These are phyloP conservation scores for Micromesistius poutassou DNA, from an alignment of 2,797 vertebrate genomes.

Conservation along the genomic window DNA sequence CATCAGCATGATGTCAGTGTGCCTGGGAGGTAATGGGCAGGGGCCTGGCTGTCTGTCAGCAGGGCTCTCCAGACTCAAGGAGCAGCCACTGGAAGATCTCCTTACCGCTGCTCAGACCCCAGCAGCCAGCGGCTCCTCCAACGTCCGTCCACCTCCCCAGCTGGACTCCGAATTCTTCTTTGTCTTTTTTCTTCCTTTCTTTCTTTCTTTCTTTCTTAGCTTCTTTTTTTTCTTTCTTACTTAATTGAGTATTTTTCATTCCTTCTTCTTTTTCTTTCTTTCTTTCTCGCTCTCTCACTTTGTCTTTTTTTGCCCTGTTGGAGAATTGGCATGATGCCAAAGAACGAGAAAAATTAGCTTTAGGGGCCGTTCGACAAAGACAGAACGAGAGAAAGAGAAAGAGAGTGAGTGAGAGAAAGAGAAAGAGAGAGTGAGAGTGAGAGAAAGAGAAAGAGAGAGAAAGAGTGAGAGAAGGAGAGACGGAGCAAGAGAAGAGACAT, in stretches of 20 bases:
- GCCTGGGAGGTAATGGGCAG: constrained; percentile 17
- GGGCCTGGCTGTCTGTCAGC: constrained; percentile 17
- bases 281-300: constrained; percentile 28
- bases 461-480: not conserved
- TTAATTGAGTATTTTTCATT: constrained; percentile 21
- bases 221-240: constrained; percentile 33
- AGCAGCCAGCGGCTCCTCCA: constrained; percentile 17
- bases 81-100: constrained; percentile 26
- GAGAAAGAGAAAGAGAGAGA: constrained; percentile 43
- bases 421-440: constrained; percentile 11
- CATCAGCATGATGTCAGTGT: constrained; percentile 17
- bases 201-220: constrained; percentile 30
- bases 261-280: constrained; percentile 26
- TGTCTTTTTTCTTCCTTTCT: constrained; percentile 33
- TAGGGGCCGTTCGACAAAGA: not conserved
- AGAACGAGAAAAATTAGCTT: not conserved
- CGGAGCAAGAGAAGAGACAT: constrained; percentile 23
- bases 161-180: constrained; percentile 14
- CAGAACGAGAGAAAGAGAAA: constrained; percentile 32
- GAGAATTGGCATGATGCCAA: constrained; percentile 41
- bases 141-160: constrained; percentile 11
- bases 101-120: not conserved
- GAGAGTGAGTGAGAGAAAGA: constrained; percentile 30
- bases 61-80: constrained; percentile 11
- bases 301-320: constrained; percentile 38